These are phyloP conservation scores for Neopelma chrysocephalum DNA, from an alignment of 2,797 vertebrate genomes.

Conservation along the genomic window DNA sequence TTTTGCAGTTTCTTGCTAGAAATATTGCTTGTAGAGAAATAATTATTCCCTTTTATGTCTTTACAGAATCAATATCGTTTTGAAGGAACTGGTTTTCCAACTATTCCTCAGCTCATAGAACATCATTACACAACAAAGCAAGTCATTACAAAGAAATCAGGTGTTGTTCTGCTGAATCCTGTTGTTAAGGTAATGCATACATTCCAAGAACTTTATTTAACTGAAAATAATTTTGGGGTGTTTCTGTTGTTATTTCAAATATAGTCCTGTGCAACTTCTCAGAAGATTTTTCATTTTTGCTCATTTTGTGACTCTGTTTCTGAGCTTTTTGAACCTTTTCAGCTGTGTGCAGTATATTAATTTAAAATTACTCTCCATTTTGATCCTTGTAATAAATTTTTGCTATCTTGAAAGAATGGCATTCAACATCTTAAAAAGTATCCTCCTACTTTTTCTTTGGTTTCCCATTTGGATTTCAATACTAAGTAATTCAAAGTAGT, in stretches of 20 bases:
- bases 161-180: slow-evolving; percentile 90
- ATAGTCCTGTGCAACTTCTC: neutral
- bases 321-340: neutral
- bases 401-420: neutral
- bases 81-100: slow-evolving; percentile 93
- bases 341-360: neutral
- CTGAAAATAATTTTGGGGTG: neutral
- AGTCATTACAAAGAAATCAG: slow-evolving; percentile 98
- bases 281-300: neutral
- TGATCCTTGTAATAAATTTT: neutral
- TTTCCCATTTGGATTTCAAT: neutral
- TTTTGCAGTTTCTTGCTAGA: neutral
- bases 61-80: slow-evolving; percentile 91
- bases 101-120: slow-evolving; percentile 95
- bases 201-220: neutral
- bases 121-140: slow-evolving; percentile 94
- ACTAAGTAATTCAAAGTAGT: neutral
- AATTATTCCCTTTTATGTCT: neutral
- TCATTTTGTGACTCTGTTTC: neutral
- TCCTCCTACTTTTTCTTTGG: neutral
- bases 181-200: slow-evolving; percentile 85
- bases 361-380: neutral
- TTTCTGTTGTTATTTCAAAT: neutral
- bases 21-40: neutral
- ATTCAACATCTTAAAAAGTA: neutral